These are phyloP conservation scores for Drosophila acutilabella DNA, from an alignment of 2,888 invertebrate genomes.

Conservation along the genomic window DNA sequence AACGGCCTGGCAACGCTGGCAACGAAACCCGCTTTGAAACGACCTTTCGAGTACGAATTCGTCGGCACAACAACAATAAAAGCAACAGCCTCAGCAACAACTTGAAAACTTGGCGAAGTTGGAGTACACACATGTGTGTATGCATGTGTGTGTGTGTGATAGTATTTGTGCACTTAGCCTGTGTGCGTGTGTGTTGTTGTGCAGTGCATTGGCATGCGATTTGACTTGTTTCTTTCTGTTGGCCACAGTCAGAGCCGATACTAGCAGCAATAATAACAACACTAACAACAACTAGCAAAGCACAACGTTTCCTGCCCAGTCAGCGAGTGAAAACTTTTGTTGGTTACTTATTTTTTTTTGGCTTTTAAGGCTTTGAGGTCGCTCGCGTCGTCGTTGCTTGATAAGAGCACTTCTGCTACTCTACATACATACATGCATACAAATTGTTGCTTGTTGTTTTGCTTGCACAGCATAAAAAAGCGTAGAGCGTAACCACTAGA, in stretches of 20 bases:
- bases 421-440: constrained; percentile 38
- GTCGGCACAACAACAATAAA: constrained; percentile 72
- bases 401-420: constrained; percentile 57
- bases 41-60: constrained; percentile 84
- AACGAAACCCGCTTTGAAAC: constrained; percentile 83
- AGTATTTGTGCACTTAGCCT: not conserved
- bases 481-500: constrained; percentile 33
- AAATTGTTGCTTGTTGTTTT: constrained; percentile 46
- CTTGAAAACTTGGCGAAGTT: constrained; percentile 70
- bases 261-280: constrained; percentile 44
- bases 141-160: not conserved
- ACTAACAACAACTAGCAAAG: constrained; percentile 36
- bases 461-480: constrained; percentile 66
- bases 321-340: constrained; percentile 65
- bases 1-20: constrained; percentile 81
- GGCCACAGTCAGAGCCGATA: constrained; percentile 27
- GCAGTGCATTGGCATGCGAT: constrained; percentile 79
- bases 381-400: constrained; percentile 48
- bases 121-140: constrained; percentile 31
- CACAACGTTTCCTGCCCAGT: constrained; percentile 68
- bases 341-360: constrained; percentile 45
- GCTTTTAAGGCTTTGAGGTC: constrained; percentile 74
- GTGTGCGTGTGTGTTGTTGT: constrained; percentile 25
- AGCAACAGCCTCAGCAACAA: constrained; percentile 76
- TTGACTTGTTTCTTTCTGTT: constrained; percentile 71